Conservation (phyloP, 2,113 vertebrate genomes). For the Lepisosteus oculatus region DNA sequence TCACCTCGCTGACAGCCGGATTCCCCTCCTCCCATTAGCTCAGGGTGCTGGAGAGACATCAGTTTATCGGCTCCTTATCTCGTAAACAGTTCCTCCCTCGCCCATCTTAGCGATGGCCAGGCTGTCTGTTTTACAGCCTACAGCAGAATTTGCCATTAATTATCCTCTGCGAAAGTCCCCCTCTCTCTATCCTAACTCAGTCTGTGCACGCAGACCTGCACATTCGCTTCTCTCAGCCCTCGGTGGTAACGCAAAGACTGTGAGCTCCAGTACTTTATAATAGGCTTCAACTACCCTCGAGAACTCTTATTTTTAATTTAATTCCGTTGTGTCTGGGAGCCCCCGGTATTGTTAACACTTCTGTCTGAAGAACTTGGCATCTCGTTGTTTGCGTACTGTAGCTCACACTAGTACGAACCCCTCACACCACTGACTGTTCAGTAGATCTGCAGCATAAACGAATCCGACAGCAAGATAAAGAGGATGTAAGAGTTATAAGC, state of each 20-base stretch:
- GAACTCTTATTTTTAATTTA: too few relatives aligned
- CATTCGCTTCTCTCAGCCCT: neutral
- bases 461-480: too few relatives aligned
- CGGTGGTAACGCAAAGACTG: neutral
- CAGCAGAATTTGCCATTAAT: slow-evolving; percentile 39
- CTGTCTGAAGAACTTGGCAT: too few relatives aligned
- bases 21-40: slow-evolving; percentile 49
- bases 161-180: slow-evolving; percentile 18
- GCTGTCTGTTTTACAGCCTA: slow-evolving; percentile 47
- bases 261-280: too few relatives aligned
- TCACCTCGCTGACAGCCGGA: slow-evolving; percentile 47
- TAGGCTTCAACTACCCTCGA: too few relatives aligned
- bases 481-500: too few relatives aligned
- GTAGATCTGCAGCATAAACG: too few relatives aligned
- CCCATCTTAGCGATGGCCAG: slow-evolving; percentile 26
- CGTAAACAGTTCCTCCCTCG: slow-evolving; percentile 40
- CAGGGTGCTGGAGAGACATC: slow-evolving; percentile 16
- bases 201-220: slow-evolving; percentile 1
- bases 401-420: too few relatives aligned
- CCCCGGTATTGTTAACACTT: too few relatives aligned
- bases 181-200: slow-evolving; percentile 13
- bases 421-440: too few relatives aligned
- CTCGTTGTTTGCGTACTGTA: too few relatives aligned
- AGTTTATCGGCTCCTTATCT: slow-evolving; percentile 61
- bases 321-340: too few relatives aligned